Evolutionary conservation across 2,888 invertebrate genomes (phyloP).

Genomic region (Sycophila texana): DNA sequence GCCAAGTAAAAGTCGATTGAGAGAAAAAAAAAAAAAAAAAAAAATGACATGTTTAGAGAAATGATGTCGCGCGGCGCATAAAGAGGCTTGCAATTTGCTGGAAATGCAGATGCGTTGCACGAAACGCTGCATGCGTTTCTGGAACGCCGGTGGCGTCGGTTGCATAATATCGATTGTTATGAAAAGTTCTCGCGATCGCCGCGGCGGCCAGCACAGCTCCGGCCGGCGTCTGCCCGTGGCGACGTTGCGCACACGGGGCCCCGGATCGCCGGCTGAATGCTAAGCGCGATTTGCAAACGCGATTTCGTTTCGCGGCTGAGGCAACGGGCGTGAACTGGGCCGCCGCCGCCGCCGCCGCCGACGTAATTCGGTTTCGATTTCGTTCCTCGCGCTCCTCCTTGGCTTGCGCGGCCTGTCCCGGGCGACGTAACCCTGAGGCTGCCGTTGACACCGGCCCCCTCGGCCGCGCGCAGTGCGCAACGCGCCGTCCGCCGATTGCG

Average conservation of each 20-base stretch:
- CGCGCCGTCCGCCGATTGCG: neutral
- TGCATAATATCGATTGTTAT: constrained; percentile 70
- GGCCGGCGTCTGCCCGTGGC: neutral
- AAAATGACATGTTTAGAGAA: constrained; percentile 54
- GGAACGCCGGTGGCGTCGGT: constrained; percentile 56
- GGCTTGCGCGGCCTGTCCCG: neutral
- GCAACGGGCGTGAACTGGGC: constrained; percentile 64
- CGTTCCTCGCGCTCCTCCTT: neutral
- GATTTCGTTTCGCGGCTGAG: constrained; percentile 57
- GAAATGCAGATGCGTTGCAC: constrained; percentile 52
- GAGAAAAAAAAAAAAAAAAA: neutral
- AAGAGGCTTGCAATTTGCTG: constrained; percentile 52
- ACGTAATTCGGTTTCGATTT: constrained; percentile 10
- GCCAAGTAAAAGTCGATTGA: constrained; percentile 40
- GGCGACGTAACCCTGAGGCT: neutral
- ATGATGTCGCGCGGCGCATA: constrained; percentile 43
- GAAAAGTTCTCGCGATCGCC: constrained; percentile 66
- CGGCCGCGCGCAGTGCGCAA: too few species aligned
- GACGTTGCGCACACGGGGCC: constrained; percentile 32
- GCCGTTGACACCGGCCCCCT: neutral
- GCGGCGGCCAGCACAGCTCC: constrained; percentile 3
- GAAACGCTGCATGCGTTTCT: constrained; percentile 62
- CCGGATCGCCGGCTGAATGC: constrained; percentile 63
- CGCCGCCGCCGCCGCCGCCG: neutral
- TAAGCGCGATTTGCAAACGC: constrained; percentile 65